Evolutionary conservation across 2,888 invertebrate species (phyloP), one percentile per base, ranked within the genome.

Genomic region (Cephus runcator): DNA sequence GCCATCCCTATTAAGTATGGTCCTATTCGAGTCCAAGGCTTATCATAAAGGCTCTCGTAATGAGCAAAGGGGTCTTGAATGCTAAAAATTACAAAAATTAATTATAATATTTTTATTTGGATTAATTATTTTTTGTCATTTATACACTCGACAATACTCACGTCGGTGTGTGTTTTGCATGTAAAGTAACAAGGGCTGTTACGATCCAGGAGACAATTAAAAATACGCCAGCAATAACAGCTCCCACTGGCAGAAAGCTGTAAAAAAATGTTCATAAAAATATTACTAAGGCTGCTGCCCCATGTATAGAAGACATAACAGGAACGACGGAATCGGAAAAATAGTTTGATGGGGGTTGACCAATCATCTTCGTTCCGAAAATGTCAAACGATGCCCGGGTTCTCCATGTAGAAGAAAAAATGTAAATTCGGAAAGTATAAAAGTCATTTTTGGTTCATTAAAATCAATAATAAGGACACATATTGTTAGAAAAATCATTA

Each of bases 191-290:
- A 73, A 92, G 87, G 3, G 93, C 92, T 34, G 94, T 94, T 1
- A 92, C 92, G 1, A 92, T 91, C 79, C 93, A 92, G 4, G 93
- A 92, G 1, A 92, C 90, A 35, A 93, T 84, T 79, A 93, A 87
- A 31, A 92, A 88, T 1, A 90, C 88, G 69, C 87, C 84, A 3
- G 91, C 92, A 33, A 92, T 87, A 9, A 90, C 83, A 1, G 90
- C 90, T 23, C 87, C 88, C n/a, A 83, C 75, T 12, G 85, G 82
- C 33, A 88, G 83, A 75, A 81, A 86, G 75, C 90, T 90, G 79
- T 11, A 78, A 79, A 78, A 75, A 33, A 69, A 69, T 9, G 2
- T 56, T 23, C 15, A 33, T 75, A 31, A 12, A 40, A 36, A 74
- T 74, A 0, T 34, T 31, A 31, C 12, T 56, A 56, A 69, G 6